Conservation (phyloP, 2,888 invertebrate genomes). For the Glomeris marginata region DNA sequence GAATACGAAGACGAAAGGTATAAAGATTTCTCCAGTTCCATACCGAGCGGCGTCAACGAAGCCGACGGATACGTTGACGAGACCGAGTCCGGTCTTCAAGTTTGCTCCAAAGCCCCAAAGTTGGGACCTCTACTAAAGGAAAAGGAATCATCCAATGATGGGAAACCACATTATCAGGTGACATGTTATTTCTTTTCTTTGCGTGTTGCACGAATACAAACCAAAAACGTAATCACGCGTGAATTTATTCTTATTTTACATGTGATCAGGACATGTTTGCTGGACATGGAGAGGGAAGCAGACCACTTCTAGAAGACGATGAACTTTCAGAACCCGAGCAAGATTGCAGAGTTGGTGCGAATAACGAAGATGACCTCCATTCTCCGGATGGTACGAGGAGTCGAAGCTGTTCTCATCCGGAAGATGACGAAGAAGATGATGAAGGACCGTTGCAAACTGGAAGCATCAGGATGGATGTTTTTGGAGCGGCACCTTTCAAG, state of each 20-base stretch:
- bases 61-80: conserved; percentile 8
- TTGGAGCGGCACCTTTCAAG: conserved; percentile 28
- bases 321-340: conserved; percentile 38
- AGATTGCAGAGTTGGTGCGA: conserved; percentile 13
- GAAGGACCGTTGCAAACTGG: background rate
- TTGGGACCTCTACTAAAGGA: conserved; percentile 18
- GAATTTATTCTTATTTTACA: conserved; percentile 5
- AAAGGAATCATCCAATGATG: conserved; percentile 33
- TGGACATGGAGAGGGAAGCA: conserved; percentile 58
- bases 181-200: conserved; percentile 11
- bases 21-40: conserved; percentile 6
- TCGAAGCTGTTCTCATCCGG: background rate
- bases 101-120: too few relatives aligned
- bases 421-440: background rate
- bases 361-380: conserved; percentile 8
- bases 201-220: too few relatives aligned
- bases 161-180: conserved; percentile 6
- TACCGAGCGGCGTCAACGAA: conserved; percentile 12
- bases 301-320: conserved; percentile 57
- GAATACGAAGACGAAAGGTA: conserved; percentile 28
- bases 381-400: background rate
- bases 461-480: conserved; percentile 20
- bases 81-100: background rate
- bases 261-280: conserved; percentile 36
- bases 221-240: too few relatives aligned